A percentile compares a stretch with the other conserved stretches of the same genome.
phyloP scores from a whole-genome alignment of 2,888 invertebrate species.

The Candidula unifasciata region DNA sequence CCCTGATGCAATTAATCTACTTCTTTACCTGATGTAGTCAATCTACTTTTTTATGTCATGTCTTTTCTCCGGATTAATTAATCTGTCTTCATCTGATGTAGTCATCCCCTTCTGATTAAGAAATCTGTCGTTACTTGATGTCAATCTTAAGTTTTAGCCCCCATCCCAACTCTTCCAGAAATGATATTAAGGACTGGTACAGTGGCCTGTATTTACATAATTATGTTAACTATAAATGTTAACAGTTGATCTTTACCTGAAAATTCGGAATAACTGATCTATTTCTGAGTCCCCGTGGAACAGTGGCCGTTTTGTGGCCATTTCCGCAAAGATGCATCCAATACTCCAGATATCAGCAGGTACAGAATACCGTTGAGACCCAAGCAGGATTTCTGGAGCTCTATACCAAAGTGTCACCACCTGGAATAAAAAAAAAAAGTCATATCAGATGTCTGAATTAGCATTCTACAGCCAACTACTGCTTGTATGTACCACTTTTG shows the following conservation, averaged over 20 bases:
- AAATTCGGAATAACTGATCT: conserved; percentile 97
- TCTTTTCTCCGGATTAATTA: too few relatives aligned
- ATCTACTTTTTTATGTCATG: too few relatives aligned
- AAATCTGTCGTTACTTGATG: too few relatives aligned
- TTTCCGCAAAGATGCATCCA: conserved; percentile 98
- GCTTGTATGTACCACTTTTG: too few relatives aligned
- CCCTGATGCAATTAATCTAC: too few relatives aligned
- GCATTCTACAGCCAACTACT: too few relatives aligned
- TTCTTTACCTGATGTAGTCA: too few relatives aligned
- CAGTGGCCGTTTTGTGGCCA: conserved; percentile 90
- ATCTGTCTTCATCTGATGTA: too few relatives aligned
- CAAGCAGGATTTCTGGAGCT: conserved; percentile 77
- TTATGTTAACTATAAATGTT: background rate
- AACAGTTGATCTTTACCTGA: conserved; percentile 80
- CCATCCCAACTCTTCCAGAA: too few relatives aligned
- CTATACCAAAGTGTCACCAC: conserved; percentile 78
- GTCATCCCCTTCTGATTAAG: too few relatives aligned
- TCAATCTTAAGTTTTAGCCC: too few relatives aligned
- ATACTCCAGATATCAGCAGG: conserved; percentile 95
- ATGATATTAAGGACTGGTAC: background rate
- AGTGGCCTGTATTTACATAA: background rate
- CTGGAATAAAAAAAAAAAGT: conserved; percentile 56
- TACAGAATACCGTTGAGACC: conserved; percentile 76
- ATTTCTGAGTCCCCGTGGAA: conserved; percentile 99
- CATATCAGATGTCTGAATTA: too few relatives aligned